Conservation (phyloP, 1,140 invertebrate species). For the Bombus fervidus region DNA sequence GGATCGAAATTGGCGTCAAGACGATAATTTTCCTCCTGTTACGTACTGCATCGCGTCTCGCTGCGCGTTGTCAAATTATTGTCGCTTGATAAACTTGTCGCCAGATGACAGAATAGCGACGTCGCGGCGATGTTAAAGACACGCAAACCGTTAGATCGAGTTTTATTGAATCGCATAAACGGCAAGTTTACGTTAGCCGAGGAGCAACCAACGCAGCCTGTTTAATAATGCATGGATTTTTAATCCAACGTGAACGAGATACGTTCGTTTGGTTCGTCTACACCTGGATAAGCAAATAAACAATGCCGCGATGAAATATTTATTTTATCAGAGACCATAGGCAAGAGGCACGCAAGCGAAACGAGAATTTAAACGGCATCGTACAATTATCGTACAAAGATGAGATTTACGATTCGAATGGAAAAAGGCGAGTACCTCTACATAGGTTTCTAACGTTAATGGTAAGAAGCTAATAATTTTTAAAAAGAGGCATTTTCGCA, state of each 20-base stretch:
- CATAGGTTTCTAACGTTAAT: not conserved
- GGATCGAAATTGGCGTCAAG: slow-evolving; percentile 63
- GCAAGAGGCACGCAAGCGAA: not conserved
- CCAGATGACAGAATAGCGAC: not conserved
- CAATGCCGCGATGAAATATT: not conserved
- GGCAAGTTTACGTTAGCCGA: not conserved
- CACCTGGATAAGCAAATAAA: not conserved
- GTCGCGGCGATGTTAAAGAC: not conserved
- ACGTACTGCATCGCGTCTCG: slow-evolving; percentile 16
- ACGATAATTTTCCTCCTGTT: slow-evolving; percentile 59
- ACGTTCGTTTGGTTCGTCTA: not conserved
- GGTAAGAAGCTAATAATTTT: not conserved
- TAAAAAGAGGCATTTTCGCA: not conserved
- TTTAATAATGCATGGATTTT: not conserved
- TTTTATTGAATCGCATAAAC: slow-evolving; percentile 6
- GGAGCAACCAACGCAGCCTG: too few species aligned
- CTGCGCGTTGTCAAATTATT: slow-evolving; percentile 58
- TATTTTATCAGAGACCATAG: not conserved
- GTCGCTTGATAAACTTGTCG: slow-evolving; percentile 48
- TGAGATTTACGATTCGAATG: too few species aligned
- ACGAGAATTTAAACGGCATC: not conserved
- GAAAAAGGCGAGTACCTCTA: too few species aligned
- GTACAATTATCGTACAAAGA: not conserved
- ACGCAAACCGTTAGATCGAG: not conserved
- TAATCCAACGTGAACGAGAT: not conserved